These are phyloP conservation scores for Drosophila nr. perissopoda DNA, from an alignment of 2,888 invertebrate species.

Conservation along the genomic window DNA sequence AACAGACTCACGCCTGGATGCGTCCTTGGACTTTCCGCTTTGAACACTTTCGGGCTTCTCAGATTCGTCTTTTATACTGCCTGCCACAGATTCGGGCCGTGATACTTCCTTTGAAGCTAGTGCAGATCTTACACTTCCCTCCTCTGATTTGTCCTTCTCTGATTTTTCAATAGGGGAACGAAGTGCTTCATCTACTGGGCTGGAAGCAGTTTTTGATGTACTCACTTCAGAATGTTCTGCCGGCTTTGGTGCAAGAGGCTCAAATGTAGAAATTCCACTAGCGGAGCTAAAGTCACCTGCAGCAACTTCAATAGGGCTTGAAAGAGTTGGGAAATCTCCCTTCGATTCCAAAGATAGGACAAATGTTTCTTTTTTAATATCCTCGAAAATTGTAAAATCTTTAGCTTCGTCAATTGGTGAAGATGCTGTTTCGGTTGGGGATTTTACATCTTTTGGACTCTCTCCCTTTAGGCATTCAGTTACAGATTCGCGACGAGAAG, in stretches of 20 bases:
- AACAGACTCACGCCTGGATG: neutral
- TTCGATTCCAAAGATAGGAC: neutral
- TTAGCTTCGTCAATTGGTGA: conserved; percentile 2
- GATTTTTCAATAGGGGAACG: neutral
- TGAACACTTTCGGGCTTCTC: neutral
- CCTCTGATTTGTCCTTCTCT: neutral
- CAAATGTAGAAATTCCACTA: neutral
- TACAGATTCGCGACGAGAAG: neutral
- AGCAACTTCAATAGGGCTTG: neutral
- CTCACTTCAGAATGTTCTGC: neutral
- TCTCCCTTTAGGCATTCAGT: neutral
- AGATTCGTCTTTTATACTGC: neutral
- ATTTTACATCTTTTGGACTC: neutral
- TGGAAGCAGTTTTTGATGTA: neutral
- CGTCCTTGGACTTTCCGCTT: neutral
- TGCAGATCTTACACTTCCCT: neutral
- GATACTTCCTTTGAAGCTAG: neutral
- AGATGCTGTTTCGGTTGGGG: conserved; percentile 2
- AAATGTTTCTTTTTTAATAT: neutral
- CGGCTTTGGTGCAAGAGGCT: neutral
- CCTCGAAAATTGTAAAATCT: neutral
- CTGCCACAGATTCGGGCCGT: neutral
- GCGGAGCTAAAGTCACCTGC: neutral
- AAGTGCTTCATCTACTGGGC: conserved; percentile 1
- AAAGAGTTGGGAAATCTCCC: neutral